Evolutionary conservation across 2,888 invertebrate genomes (phyloP), one percentile per base, ranked within the genome.

Genomic region (Tetragonisca angustula): DNA sequence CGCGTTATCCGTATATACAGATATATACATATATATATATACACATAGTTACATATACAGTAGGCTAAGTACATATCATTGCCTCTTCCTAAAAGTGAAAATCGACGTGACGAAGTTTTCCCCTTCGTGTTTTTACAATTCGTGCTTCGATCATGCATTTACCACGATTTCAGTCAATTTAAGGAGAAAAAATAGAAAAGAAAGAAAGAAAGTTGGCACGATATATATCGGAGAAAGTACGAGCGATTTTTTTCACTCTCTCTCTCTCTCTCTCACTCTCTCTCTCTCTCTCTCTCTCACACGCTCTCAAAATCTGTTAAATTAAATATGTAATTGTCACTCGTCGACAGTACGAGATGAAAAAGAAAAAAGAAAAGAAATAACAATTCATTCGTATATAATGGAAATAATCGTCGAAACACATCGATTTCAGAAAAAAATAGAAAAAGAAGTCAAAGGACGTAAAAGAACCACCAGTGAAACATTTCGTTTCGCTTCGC

Each of bases 41-140:
- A 72, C 49, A 27, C 19, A 50, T 24, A 17, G 11, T 71, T 70
- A 62, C 21, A 70, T 61, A 17, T 64, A 62, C 36, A 83, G 79
- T 93, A 93, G 93, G 79, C 87, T 93, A 93, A 93, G 87, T 90
- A 93, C 93, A 93, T 93, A 93, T 93, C 93, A 93, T 93, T 89
- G 91, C 90, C 90, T 92, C 90, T 91, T 91, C 92, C 90, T 90
- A 86, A 86, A 82, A 61, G 19, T 67, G 69, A 68, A 79, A 77
- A 65, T 49, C 68, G 69, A 77, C 56, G 68, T 65, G 83, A 69
- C 67, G 61, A 70, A 52, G 73, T 62, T 65, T 68, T 2, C 59
- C 43, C 43, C 75, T 70, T 84, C 70, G 69, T 67, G 59, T 75
- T 79, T 77, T 75, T 79, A 72, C 81, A 65, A n/a, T 68, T 78